Conservation (phyloP, 2,797 vertebrate genomes). For the Oophaga sylvatica region DNA sequence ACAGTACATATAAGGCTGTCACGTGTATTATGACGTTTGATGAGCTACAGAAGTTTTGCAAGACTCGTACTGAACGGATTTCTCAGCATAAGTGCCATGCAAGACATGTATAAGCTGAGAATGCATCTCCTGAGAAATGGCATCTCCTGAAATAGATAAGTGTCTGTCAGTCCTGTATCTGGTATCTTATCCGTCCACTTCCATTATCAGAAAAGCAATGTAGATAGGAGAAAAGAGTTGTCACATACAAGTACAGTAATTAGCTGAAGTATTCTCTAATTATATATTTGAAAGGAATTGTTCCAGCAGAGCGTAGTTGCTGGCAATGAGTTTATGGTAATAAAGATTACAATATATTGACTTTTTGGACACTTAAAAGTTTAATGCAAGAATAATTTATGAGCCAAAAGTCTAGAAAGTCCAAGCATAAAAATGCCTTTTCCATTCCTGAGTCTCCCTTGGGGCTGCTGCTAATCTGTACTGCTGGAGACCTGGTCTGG, state of each 20-base stretch:
- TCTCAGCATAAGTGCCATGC: not conserved
- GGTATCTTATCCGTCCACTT: conserved; percentile 36
- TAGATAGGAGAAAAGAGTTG: conserved; percentile 24
- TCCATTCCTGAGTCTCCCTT: too few species aligned
- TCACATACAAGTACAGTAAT: conserved; percentile 18
- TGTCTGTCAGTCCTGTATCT: conserved; percentile 13
- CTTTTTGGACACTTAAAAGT: too few species aligned
- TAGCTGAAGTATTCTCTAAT: not conserved
- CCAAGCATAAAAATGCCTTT: too few species aligned
- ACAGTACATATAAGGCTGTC: not conserved
- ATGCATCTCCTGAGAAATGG: not conserved
- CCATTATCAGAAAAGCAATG: conserved; percentile 24
- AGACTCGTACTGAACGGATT: not conserved
- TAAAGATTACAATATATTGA: not conserved
- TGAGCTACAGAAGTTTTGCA: not conserved
- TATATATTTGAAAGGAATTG: not conserved
- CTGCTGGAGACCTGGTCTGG: too few species aligned
- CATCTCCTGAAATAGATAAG: conserved; percentile 40
- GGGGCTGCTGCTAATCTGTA: too few species aligned
- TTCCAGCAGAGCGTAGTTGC: not conserved
- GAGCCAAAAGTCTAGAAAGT: too few species aligned
- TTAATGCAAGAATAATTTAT: too few species aligned
- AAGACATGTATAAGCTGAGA: not conserved
- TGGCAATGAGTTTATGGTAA: not conserved
- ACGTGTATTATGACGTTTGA: not conserved